Evolutionary conservation across 2,797 vertebrate genomes (phyloP), one percentile per base, ranked within the genome.

Genomic region (Podarcis lilfordi): DNA sequence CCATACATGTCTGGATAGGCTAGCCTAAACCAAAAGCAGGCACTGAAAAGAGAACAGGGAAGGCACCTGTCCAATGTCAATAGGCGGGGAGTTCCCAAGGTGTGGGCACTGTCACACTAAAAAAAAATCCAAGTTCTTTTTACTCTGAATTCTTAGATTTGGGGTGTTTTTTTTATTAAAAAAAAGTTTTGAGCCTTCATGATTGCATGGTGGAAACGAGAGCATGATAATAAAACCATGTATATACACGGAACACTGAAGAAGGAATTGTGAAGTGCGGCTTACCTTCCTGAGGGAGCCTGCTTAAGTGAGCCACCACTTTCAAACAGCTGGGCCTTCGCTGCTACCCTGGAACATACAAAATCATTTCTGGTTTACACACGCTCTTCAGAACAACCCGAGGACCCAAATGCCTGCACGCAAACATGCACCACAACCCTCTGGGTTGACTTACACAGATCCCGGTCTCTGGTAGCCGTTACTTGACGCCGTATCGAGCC

Each of bases 381-480:
- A 77, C 74, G 3, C 8, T n/a, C 11, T 82, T 85, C 83, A 80
- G 25, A 40, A 69, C n/a, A 40, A 77, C n/a, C 23, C 25, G 32
- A 85, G 35, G 89, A 50, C n/a, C 80, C 0, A 55, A 82, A 75
- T 80, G 32, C 84, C 25, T 35, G 32, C 32, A 40, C 45, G 83
- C 21, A 4, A 15, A 43, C 35, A 85, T 3, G 13, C 27, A 19
- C 0, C 69, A 86, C 69, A 35, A 74, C 7, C 25, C 15, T 40
- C 9, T 40, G 37, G 89, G 68, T 61, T 72, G 87, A 97, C 99
- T 98, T 97, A 99, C 99, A 98, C 92, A 80, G 98, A 98, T 91
- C 97, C 98, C 0, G 99, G 98, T 90, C 97, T 98, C 95, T 99
- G 98, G 96, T 99, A 99, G 82, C 98, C 98, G 23, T 99, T 99